A percentile compares a stretch with the other conserved stretches of the same genome.
Conservation (phyloP, 2,797 vertebrate species). For the Gadopsis marmoratus region DNA sequence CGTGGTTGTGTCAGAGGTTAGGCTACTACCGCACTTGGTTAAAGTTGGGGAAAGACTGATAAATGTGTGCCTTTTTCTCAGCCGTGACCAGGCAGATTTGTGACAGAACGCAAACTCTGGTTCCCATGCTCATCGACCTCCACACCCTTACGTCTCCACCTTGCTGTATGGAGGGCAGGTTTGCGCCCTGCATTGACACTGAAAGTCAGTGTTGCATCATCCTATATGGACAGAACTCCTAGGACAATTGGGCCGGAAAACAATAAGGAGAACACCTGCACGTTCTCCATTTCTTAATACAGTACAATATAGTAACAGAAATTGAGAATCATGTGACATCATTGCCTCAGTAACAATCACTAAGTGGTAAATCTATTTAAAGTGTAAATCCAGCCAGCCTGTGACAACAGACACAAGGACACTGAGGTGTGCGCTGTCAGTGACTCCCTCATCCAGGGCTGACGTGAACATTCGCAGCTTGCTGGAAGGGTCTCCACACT, state of each 20-base stretch:
- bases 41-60: not conserved
- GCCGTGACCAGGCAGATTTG: not conserved
- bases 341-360: not conserved
- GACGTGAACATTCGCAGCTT: slow-evolving; percentile 39
- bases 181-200: not conserved
- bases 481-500: slow-evolving; percentile 34
- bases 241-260: not conserved
- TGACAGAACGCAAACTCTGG: not conserved
- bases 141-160: not conserved
- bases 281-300: not conserved
- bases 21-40: not conserved
- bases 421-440: slow-evolving; percentile 8
- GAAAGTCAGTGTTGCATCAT: not conserved
- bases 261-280: not conserved
- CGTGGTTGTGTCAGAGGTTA: not conserved
- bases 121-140: not conserved
- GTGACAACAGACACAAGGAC: slow-evolving; percentile 15
- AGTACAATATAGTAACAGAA: not conserved
- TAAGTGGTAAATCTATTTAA: slow-evolving; percentile 9
- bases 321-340: not conserved
- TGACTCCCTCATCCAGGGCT: not conserved
- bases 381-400: slow-evolving; percentile 6
- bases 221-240: not conserved
- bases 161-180: not conserved
- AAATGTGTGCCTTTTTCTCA: too few species aligned